Base-by-base conservation (phyloP, 2,888 invertebrate species). In the Caenorhabditis angaria region DNA sequence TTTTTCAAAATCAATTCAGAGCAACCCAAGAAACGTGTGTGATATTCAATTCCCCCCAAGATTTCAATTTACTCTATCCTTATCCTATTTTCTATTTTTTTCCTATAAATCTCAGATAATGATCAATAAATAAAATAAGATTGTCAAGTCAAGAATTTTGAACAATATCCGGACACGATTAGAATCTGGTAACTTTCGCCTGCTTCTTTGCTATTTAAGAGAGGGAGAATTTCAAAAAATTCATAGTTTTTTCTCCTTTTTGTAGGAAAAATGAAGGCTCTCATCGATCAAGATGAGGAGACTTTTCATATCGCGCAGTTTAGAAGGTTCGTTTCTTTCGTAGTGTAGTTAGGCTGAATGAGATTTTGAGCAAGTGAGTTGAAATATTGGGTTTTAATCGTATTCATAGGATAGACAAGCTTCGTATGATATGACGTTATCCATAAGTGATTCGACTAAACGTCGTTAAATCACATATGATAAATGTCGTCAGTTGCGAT, bases 21-120 rank as follows among this genome's bases (percentile, higher is more conserved):
- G 62, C 59, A 41, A 27, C n/a, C n/a, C n/a, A 32, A 35, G n/a
- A 32, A 28, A 55, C 62, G 56, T 48, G 62, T 62, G 62, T 55
- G 55, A 62, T 62, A 47, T 56, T 62, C 48, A 53, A 51, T 22
- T 35, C 32, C n/a, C 20, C 41, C 28, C n/a, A 41, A 41, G 41
- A 41, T 41, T 41, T 41, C 41, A 41, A 41, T 41, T 32, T 32
- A 32, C 5, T 32, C 12, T 32, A 8, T 32, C 32, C 32, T 32
- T 32, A 8, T 32, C 32, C 12, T 32, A 32, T 32, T 41, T 41
- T 41, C 10, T 41, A 41, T 12, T 18, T 41, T 14, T 41, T 41
- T 10, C 14, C 5, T 41, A 2, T 41, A 14, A 18, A 12, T 41
- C 3, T 18, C 10, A 32, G 10, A 41, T 41, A 41, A 41, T 18